Base-by-base conservation (phyloP, 2,797 vertebrate species). In the Hoplostethus atlanticus region DNA sequence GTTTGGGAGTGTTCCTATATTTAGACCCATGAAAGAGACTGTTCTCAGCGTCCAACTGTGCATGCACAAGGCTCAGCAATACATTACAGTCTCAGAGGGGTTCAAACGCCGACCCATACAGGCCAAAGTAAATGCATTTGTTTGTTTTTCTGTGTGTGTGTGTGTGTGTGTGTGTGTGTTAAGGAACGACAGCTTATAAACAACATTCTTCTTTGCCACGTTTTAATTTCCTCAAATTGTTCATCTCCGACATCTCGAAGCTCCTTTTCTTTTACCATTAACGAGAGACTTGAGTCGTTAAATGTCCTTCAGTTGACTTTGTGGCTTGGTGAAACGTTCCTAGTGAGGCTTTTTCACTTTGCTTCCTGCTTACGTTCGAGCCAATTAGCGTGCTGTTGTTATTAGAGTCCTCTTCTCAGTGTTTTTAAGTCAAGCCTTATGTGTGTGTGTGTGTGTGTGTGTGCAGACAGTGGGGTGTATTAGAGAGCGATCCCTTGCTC, bases 21-120 rank as follows among this genome's bases (percentile, higher is more conserved):
- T 90, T 90, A 91, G 89, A 84, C 67, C 52, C 67, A 69, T 81
- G 80, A 80, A 89, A 78, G 85, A 85, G 79, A 77, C 71, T 76
- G 73, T 87, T 90, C 80, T 81, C 76, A 81, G 87, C 74, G 80
- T 88, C 81, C 76, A 63, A 73, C 80, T 83, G 86, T 76, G 83
- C 69, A 68, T 63, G 80, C 72, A 81, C 70, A 53, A 58, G 55
- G 31, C 74, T 86, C 57, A 70, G 83, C 79, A 77, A 77, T 83
- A 84, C 78, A 58, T 82, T 69, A 71, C 74, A 52, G 34, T 72
- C 69, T 84, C 68, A 75, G 40, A 71, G 71, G 57, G 59, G 12
- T 68, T 82, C 69, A 61, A 5, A 70, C 53, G 4, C 58, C 2
- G 11, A 47, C 15, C 54, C 42, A 13, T 11, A 38, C 48, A 60